phyloP scores from a whole-genome alignment of 2,888 invertebrate genomes.

The Drosophila crucigera region DNA sequence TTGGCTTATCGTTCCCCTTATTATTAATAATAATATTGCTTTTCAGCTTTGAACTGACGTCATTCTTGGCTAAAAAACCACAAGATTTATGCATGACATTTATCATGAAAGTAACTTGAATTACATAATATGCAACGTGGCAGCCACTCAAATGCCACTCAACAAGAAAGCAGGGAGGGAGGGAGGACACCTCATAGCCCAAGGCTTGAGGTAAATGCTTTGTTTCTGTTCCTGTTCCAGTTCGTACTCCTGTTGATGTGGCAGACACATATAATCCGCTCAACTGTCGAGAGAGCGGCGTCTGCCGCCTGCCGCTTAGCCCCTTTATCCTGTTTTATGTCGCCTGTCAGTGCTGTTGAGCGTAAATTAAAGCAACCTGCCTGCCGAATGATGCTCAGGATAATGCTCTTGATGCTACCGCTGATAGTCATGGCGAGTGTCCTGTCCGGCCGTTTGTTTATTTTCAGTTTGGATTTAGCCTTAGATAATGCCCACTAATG shows the following conservation, averaged over 20 bases:
- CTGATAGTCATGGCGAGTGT: slow-evolving; percentile 7
- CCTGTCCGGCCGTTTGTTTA: slow-evolving; percentile 17
- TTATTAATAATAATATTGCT: slow-evolving; percentile 23
- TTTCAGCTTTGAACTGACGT: slow-evolving; percentile 43
- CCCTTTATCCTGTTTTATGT: slow-evolving; percentile 73
- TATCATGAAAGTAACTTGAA: slow-evolving; percentile 54
- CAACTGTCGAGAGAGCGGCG: slow-evolving; percentile 48
- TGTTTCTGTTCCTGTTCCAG: slow-evolving; percentile 18
- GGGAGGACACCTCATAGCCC: not conserved
- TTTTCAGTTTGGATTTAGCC: slow-evolving; percentile 49
- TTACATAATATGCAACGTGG: slow-evolving; percentile 54
- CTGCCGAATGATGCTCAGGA: slow-evolving; percentile 13
- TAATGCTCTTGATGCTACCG: slow-evolving; percentile 10
- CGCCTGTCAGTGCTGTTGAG: slow-evolving; percentile 53
- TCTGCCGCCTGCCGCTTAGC: slow-evolving; percentile 49
- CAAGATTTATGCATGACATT: slow-evolving; percentile 61
- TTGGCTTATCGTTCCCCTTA: slow-evolving; percentile 31
- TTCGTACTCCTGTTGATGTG: slow-evolving; percentile 30
- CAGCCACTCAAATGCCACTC: slow-evolving; percentile 30
- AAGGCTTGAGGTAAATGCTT: slow-evolving; percentile 4
- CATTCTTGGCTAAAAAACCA: slow-evolving; percentile 48
- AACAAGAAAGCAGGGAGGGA: not conserved
- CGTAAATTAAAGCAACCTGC: slow-evolving; percentile 75
- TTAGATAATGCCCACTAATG: slow-evolving; percentile 67
- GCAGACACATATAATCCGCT: slow-evolving; percentile 67